Conservation (phyloP, 2,113 vertebrate species). For the Ceyx cyanopectus region DNA sequence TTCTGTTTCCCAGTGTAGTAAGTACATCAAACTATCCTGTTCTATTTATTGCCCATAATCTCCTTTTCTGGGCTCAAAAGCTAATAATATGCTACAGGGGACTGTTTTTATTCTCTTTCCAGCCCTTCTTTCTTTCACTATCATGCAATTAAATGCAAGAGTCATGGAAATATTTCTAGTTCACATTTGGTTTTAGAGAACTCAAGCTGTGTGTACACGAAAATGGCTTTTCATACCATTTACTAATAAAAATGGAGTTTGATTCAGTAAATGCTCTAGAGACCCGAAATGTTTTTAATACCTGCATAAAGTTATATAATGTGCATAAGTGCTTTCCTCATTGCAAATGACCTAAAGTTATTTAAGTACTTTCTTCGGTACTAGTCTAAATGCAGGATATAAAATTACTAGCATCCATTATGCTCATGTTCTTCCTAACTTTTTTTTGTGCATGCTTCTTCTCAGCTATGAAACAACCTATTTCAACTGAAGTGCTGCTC, state of each 20-base stretch:
- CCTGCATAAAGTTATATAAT: not conserved
- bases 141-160: not conserved
- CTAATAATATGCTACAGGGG: not conserved
- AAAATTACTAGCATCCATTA: not conserved
- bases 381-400: not conserved
- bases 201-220: not conserved
- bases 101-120: not conserved
- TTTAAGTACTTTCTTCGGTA: constrained; percentile 1
- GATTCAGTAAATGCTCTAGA: constrained; percentile 11
- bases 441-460: not conserved
- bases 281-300: not conserved
- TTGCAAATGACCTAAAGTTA: constrained; percentile 11
- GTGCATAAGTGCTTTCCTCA: not conserved
- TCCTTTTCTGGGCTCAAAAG: not conserved
- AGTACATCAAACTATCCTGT: not conserved
- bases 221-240: constrained; percentile 16
- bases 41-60: not conserved
- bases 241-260: constrained; percentile 11
- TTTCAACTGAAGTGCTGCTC: constrained; percentile 18
- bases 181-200: not conserved
- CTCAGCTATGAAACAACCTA: not conserved
- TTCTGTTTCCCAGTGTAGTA: not conserved
- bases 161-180: constrained; percentile 23
- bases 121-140: not conserved
- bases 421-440: not conserved